Base-by-base conservation (phyloP, 2,888 invertebrate species). In the Lathronympha strigana region DNA sequence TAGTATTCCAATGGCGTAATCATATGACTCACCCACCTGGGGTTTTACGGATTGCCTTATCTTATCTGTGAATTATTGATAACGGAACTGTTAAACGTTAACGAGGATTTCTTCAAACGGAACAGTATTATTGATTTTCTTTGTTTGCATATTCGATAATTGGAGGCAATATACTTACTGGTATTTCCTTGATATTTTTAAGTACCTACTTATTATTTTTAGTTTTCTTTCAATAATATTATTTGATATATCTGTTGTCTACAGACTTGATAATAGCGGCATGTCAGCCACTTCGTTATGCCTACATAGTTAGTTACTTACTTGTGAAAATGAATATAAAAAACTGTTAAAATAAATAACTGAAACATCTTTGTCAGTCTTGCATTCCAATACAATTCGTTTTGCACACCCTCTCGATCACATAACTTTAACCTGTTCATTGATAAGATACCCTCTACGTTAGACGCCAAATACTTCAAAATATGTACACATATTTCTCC, bases 31-130 rank as follows among this genome's bases (percentile, higher is more conserved):
- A 54, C 11, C 3, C n/a, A 23, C 23, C 13, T 33, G 33, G 61
- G 43, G 45, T 36, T 62, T 53, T 19, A 53, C 53, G 33, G 8
- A 25, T n/a, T n/a, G n/a, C n/a, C n/a, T 40, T 6, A 33, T 11
- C 28, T 62, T 54, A 62, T 62, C 61, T 40, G 55, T 55, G 43
- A 51, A 53, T 25, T 50, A 50, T 19, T 53, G 45, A 45, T 51
- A 51, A n/a, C 11, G 28, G 50, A 61, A 51, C 19, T n/a, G 38
- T 25, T 40, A 11, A 50, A 17, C 49, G 31, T 19, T 50, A 28
- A 40, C 15, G 17, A 40, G 40, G 40, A 55, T n/a, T 43, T 43
- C 43, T 43, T 28, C n/a, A 43, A 31, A 57, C 19, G 19, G n/a
- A 21, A 4, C 28, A 17, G 43, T 8, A 15, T 3, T 50, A 31